Conservation (phyloP, 2,797 vertebrate species). For the Girardinus metallicus region DNA sequence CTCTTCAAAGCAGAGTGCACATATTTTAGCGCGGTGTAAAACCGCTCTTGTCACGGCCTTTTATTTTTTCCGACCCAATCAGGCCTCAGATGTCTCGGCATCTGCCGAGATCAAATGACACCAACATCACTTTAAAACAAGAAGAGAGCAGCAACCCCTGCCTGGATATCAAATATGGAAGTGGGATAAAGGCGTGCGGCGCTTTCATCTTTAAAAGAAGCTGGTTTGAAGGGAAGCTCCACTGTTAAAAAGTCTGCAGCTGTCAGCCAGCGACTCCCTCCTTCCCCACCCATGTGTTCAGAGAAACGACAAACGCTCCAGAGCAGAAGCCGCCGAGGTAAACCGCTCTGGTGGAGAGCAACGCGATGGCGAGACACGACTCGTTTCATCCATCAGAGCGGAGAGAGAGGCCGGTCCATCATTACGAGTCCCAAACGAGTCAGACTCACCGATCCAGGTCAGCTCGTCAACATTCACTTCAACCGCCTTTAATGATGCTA, state of each 20-base stretch:
- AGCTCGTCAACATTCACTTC: constrained; percentile 10
- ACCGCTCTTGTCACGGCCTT: constrained; percentile 48
- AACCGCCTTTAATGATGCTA: background rate
- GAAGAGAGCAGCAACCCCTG: constrained; percentile 71
- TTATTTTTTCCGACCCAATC: constrained; percentile 65
- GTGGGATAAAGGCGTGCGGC: constrained; percentile 64
- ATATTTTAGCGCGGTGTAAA: constrained; percentile 65
- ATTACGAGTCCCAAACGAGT: constrained; percentile 37
- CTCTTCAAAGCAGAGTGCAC: constrained; percentile 71
- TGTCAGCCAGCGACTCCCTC: constrained; percentile 64
- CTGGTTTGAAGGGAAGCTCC: constrained; percentile 67
- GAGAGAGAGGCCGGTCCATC: constrained; percentile 50
- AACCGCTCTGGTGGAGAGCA: constrained; percentile 63
- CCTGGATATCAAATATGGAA: constrained; percentile 75
- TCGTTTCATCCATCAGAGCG: constrained; percentile 57
- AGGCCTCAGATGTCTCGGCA: constrained; percentile 74
- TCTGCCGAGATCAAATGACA: constrained; percentile 80
- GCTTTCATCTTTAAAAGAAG: constrained; percentile 79
- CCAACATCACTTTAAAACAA: constrained; percentile 73
- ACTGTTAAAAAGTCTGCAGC: constrained; percentile 68
- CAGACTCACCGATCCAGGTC: constrained; percentile 17
- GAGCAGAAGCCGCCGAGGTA: constrained; percentile 60
- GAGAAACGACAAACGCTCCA: constrained; percentile 58
- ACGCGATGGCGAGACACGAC: constrained; percentile 46
- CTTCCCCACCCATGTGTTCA: constrained; percentile 55